Evolutionary conservation across 2,797 vertebrate species (phyloP), one percentile per base, ranked within the genome.

Genomic region (Thalassophryne amazonica): DNA sequence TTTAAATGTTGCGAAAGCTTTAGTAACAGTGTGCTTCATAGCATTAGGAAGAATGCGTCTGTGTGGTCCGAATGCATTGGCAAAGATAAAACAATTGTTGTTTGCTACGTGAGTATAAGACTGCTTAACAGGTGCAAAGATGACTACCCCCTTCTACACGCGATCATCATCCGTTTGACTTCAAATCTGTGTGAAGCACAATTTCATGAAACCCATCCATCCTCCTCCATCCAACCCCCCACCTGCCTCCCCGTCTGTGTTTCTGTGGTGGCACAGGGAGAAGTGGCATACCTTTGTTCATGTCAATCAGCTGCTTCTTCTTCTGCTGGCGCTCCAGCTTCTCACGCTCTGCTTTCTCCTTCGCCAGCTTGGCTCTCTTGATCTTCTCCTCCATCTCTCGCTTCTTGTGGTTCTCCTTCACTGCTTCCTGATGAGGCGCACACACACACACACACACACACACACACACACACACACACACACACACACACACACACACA

Each of bases 291-390:
- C 96, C 97, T 98, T 95, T 98, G 90, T 96, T 97, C 89, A 97
- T 98, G 86, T 98, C 96, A 89, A 98, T 97, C 86, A 99, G 82
- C 73, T 94, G 94, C 80, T 98, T 97, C 88, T 97, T 98, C 90
- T 98, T 98, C 87, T 94, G 94, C 88, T 94, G 94, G 12, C 96
- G 86, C 78, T 98, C 96, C 73, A 92, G 82, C 69, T 94, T 96
- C 83, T 99, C 97, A 1, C 92, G 89, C 81, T 99, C 97, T 0
- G 95, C 95, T 85, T 98, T 98, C 78, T 99, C 97, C 88, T 97
- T 98, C 10, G 96, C 96, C 85, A 98, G 53, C 81, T 94, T 96
- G 84, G 96, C 96, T 85, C 96, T 92, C 89, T 92, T 97, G 6
- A 89, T 94, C 86, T 98, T 99, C 83, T 98, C 97, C 87, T 98